Base-by-base conservation (phyloP, 2,113 vertebrate species). In the Tyrannus savana region DNA sequence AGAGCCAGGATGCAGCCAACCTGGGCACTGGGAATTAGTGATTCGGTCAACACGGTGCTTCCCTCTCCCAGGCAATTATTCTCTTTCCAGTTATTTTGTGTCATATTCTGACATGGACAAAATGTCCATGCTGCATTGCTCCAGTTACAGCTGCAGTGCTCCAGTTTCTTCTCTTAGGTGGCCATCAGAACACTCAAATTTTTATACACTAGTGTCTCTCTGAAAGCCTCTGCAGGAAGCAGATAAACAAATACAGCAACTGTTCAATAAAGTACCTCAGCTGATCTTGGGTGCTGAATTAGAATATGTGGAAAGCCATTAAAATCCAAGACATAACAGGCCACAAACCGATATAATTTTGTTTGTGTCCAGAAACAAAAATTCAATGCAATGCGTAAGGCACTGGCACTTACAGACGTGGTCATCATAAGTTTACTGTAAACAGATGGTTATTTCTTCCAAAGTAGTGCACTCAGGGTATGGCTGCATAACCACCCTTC, bases 381-480 rank as follows among this genome's bases (percentile, higher is more conserved):
- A 84, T 41, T 41, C 49, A 90, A 3, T 49, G 56, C 64, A 74
- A 80, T 63, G 30, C 31, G 25, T 37, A 77, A 27, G 11, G 28
- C 42, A 64, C 59, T 79, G 30, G 62, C 24, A 44, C 46, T n/a
- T 77, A 69, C 5, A 80, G 55, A 90, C 49, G 49, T 62, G 41
- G 16, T 69, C 44, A 64, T 42, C 23, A 1, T 42, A 53, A 92
- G 66, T 95, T 88, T 83, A 81, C 76, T 25, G 83, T 87, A 94
- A 93, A 96, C 86, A 92, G 46, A 77, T 0, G 73, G 46, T 47
- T 90, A 74, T 67, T 93, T 93, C 64, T 92, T 84, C 76, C 49
- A 42, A 80, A 93, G 69, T 7, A 81, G 68, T 15, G 46, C 79
- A 88, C 67, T 91, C 47, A 75, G 73, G 79, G 47, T 78, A 86